Evolutionary conservation across 2,113 vertebrate species (phyloP), one percentile per base, ranked within the genome.

Genomic region (Pseudonaja textilis): DNA sequence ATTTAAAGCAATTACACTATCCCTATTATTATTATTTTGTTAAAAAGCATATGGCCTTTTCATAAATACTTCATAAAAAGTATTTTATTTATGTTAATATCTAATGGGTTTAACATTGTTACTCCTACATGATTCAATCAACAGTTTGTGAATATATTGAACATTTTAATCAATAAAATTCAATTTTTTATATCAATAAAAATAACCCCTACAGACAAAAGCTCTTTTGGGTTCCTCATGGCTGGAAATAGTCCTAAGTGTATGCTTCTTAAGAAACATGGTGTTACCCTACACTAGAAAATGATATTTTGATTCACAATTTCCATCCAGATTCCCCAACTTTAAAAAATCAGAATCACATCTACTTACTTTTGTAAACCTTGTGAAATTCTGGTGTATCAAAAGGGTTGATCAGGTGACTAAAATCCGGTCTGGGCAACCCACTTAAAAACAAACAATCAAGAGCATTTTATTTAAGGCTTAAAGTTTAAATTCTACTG

Each of bases 331-430:
- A 20, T 55, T 14, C 23, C 7, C 59, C 26, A 89, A 26, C 23
- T 69, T 69, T 4, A 87, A 50, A n/a, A 0, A 54, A 26, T 45
- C 81, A 39, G 23, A 56, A n/a, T 9, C 14, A 0, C 50, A 29
- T 56, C 93, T 90, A 95, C 95, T 74, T 97, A 99, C 98, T 98
- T 98, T 97, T 97, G 96, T 98, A 98, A 95, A 99, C 96, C 88
- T 96, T 98, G 97, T 97, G 98, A 97, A 98, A 98, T 93, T 96
- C 96, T 34, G 98, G 96, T 5, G 98, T 98, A 93, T 98, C 97
- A 95, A 98, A 98, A 50, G 98, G 98, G 88, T 98, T 96, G 96
- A 96, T 97, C 91, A 98, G 95, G 94, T 98, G 96, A 89, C 97
- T 98, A 94, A 99, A 99, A 95, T 98, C 97, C 45, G 98, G 97